These are phyloP conservation scores for Dicyrtomina minuta DNA, from an alignment of 2,888 invertebrate species.

Conservation along the genomic window DNA sequence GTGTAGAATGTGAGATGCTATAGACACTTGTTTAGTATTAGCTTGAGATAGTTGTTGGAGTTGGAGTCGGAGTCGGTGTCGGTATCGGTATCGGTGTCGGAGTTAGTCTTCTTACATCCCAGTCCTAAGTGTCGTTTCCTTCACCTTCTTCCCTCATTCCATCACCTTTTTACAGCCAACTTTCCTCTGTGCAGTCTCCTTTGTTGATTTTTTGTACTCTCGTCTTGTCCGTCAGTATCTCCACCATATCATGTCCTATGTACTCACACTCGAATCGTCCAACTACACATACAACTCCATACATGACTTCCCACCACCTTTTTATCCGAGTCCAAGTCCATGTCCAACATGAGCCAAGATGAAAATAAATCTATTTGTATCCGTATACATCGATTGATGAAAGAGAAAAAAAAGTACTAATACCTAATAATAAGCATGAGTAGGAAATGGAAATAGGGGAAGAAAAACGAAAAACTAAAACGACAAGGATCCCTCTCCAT, in stretches of 20 bases:
- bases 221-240: neutral
- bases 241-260: neutral
- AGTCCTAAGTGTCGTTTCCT: conserved; percentile 41
- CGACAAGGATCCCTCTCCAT: neutral
- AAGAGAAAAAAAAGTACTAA: neutral
- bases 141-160: conserved; percentile 41
- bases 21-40: conserved; percentile 25
- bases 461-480: too few relatives aligned
- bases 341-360: too few relatives aligned
- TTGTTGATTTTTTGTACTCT: conserved; percentile 40
- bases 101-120: conserved; percentile 15
- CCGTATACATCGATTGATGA: too few relatives aligned
- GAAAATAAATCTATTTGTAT: too few relatives aligned
- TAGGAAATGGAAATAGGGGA: too few relatives aligned
- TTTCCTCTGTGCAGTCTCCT: conserved; percentile 34
- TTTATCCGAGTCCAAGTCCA: conserved; percentile 7
- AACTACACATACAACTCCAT: neutral
- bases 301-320: conserved; percentile 20
- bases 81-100: neutral
- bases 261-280: too few relatives aligned
- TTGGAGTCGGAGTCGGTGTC: too few relatives aligned
- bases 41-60: neutral
- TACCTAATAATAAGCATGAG: neutral
- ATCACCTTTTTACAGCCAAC: conserved; percentile 41
- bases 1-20: neutral